Percentiles rank a stretch among this genome's conserved stretches.
phyloP scores from a whole-genome alignment of 2,113 vertebrate genomes.

The Cebidichthys violaceus region DNA sequence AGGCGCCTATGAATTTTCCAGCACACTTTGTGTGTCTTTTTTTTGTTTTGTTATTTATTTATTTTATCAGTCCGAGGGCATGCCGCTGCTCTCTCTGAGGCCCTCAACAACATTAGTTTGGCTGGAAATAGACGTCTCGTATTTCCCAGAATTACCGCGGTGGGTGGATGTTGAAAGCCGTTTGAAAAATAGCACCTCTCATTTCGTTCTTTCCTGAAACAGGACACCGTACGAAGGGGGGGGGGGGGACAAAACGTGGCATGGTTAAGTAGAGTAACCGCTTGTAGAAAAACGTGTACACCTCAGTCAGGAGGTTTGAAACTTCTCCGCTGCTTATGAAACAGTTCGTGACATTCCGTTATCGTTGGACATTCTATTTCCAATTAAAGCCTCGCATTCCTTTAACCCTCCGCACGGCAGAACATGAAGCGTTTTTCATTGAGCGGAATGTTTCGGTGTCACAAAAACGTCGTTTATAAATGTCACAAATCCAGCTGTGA shows the following conservation, averaged over 20 bases:
- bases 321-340: background rate
- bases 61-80: constrained; percentile 31
- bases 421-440: background rate
- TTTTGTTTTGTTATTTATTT: constrained; percentile 8
- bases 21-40: constrained; percentile 16
- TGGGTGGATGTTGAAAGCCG: constrained; percentile 56
- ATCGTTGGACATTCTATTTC: background rate
- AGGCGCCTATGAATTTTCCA: constrained; percentile 29
- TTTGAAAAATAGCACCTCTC: constrained; percentile 51
- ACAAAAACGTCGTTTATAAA: constrained; percentile 23
- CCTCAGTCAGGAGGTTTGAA: background rate
- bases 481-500: constrained; percentile 13
- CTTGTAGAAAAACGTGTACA: constrained; percentile 5
- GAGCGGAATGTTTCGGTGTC: background rate
- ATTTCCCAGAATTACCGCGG: constrained; percentile 44
- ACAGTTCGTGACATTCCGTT: background rate
- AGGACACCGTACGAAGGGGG: constrained; percentile 18
- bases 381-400: background rate
- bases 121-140: constrained; percentile 55
- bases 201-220: constrained; percentile 54
- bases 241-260: constrained; percentile 1
- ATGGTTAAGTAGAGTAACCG: background rate
- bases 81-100: constrained; percentile 21
- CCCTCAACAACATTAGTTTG: constrained; percentile 49
- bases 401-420: background rate